A percentile compares a stretch with the other conserved stretches of the same genome.
Conservation (phyloP, 2,113 vertebrate species). For the Thomomys bottae region DNA sequence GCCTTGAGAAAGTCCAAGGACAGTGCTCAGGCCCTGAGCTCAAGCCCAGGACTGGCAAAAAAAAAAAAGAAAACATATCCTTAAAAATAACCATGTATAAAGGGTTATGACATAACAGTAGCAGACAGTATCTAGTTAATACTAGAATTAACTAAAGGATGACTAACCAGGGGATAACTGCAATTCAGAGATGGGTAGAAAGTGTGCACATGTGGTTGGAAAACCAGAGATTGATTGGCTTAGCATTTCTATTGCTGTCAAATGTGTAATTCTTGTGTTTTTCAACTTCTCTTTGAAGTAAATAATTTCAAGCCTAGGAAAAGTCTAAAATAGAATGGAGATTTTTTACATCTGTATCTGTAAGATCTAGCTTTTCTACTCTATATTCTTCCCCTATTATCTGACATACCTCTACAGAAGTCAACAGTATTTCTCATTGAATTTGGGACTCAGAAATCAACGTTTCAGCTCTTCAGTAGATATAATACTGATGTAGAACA, state of each 20-base stretch:
- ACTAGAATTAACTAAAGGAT: neutral
- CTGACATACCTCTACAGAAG: neutral
- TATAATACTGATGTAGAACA: neutral
- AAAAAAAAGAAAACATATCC: no score
- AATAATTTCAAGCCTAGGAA: neutral
- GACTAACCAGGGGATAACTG: neutral
- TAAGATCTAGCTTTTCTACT: neutral
- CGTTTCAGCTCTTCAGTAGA: neutral
- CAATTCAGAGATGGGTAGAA: neutral
- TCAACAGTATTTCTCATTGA: neutral
- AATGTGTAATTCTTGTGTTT: slow-evolving; percentile 4
- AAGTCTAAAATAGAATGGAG: neutral
- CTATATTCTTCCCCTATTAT: neutral
- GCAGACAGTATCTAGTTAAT: neutral
- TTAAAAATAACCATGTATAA: neutral
- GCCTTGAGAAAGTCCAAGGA: no score
- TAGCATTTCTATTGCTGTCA: neutral
- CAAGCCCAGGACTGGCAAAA: no score
- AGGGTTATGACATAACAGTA: neutral
- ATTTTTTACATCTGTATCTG: neutral
- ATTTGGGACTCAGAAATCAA: neutral
- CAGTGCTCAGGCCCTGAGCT: no score
- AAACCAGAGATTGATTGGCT: neutral
- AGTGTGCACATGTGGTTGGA: neutral
- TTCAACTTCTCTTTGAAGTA: neutral